These are phyloP conservation scores for Mionectes macconnelli DNA, from an alignment of 2,113 vertebrate genomes.

Conservation along the genomic window DNA sequence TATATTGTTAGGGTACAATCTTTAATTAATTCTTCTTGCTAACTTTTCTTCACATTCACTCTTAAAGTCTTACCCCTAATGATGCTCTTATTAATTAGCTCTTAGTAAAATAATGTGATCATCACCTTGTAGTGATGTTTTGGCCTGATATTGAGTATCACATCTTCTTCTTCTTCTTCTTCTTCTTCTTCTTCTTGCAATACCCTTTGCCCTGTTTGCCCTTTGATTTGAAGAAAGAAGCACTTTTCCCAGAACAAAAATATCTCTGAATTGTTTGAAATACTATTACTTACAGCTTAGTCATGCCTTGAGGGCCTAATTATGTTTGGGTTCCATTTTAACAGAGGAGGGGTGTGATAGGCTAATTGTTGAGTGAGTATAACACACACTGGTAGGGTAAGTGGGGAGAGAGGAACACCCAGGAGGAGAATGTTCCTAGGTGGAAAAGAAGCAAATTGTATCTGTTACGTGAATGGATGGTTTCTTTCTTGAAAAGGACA, in stretches of 20 bases:
- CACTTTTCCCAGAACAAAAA: not conserved
- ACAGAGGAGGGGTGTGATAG: not conserved
- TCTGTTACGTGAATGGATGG: not conserved
- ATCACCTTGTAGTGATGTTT: not conserved
- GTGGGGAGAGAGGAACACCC: not conserved
- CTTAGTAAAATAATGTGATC: not conserved
- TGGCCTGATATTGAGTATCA: not conserved
- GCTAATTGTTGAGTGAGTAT: not conserved
- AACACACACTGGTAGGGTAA: not conserved
- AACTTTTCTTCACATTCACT: not conserved
- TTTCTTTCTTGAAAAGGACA: not conserved
- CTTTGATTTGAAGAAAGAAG: not conserved
- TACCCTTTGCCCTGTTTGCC: not conserved
- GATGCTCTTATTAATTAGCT: not conserved
- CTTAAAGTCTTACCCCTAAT: not conserved
- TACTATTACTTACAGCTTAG: not conserved
- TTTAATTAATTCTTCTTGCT: not conserved
- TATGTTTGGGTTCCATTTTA: not conserved
- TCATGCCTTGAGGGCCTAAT: not conserved
- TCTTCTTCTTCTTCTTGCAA: not conserved
- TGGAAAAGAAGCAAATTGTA: not conserved
- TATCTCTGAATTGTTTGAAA: not conserved
- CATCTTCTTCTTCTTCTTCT: too few species aligned
- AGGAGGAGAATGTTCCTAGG: not conserved
- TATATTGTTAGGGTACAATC: not conserved